Conservation (phyloP, 2,888 invertebrate genomes). For the Netelia virgata region DNA sequence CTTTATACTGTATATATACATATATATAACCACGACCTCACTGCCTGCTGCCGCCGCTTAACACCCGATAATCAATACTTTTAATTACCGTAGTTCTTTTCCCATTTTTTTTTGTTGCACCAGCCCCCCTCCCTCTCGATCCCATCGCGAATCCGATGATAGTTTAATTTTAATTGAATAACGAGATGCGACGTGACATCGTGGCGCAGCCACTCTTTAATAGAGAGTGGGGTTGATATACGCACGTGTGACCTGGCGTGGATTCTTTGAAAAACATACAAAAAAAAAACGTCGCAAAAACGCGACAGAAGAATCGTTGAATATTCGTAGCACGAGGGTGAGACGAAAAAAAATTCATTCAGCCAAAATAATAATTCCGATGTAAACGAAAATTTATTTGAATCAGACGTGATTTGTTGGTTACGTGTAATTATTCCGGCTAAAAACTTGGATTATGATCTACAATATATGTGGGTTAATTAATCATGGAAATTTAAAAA, state of each 20-base stretch:
- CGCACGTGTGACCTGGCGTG: slow-evolving; percentile 1
- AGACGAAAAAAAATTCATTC: background rate
- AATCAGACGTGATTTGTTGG: too few relatives aligned
- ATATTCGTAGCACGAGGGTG: slow-evolving; percentile 38
- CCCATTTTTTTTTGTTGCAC: slow-evolving; percentile 72
- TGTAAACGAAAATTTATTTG: too few relatives aligned
- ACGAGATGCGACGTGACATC: slow-evolving; percentile 69
- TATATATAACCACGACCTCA: slow-evolving; percentile 33
- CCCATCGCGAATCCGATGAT: slow-evolving; percentile 74
- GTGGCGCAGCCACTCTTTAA: slow-evolving; percentile 63
- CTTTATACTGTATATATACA: background rate
- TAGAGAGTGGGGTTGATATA: slow-evolving; percentile 39
- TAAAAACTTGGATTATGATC: too few relatives aligned
- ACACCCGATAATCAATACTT: slow-evolving; percentile 82
- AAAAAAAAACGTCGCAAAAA: slow-evolving; percentile 7
- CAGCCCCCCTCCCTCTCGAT: background rate
- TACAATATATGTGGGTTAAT: too few relatives aligned
- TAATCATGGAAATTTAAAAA: background rate
- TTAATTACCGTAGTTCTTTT: slow-evolving; percentile 79
- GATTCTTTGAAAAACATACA: too few relatives aligned
- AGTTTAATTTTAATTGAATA: slow-evolving; percentile 78
- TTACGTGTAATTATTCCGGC: too few relatives aligned
- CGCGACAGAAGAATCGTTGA: slow-evolving; percentile 42
- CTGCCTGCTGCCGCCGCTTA: slow-evolving; percentile 52
- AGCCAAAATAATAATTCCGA: too few relatives aligned